Base-by-base conservation (phyloP, 2,888 invertebrate genomes). In the Pterostichus niger region DNA sequence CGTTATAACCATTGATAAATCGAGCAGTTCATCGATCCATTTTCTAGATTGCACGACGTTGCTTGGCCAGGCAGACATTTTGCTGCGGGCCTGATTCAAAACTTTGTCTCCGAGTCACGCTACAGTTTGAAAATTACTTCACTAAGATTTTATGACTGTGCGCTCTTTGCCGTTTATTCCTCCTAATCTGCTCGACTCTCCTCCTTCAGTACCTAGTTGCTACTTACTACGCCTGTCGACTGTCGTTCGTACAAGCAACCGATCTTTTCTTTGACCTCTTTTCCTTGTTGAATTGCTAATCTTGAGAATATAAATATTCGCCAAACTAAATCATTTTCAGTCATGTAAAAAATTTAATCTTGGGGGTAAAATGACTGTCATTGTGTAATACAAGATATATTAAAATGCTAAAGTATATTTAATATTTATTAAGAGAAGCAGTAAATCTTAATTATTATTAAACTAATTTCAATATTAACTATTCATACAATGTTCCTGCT, bases 1-100 rank as follows among this genome's bases (percentile, higher is more conserved):
- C 80, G 80, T 81, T 81, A 81, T 81, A 81, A 81, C 80, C 80
- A 81, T 81, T 81, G 80, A 81, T 81, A 81, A 81, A 81, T 81
- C 71, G 80, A 61, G 61, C 54, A 71, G 24, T 81, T 71, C 54
- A 81, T 81, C 80, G 80, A 81, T 81, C 80, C 80, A 52, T 71
- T 81, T 81, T 54, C 24, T 71, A 81, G 80, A 81, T 81, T 81
- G 80, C 71, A 33, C 33, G 33, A 15, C 49, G 46, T 24, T 46
- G 71, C 44, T 40, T 71, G 73, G 17, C 49, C 73, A 46, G 31
- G 31, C 44, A 78, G 78, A 78, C 59, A 78, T 81, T 49, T 54
- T 35, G 71, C 80, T 54, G 13, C 80, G 46, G 80, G 80, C 80
- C 68, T 64, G 78, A 78, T 81, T 81, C 80, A 52, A 81, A 81